Conservation (phyloP, 1,140 invertebrate genomes). For the Nasonia longicornis region DNA sequence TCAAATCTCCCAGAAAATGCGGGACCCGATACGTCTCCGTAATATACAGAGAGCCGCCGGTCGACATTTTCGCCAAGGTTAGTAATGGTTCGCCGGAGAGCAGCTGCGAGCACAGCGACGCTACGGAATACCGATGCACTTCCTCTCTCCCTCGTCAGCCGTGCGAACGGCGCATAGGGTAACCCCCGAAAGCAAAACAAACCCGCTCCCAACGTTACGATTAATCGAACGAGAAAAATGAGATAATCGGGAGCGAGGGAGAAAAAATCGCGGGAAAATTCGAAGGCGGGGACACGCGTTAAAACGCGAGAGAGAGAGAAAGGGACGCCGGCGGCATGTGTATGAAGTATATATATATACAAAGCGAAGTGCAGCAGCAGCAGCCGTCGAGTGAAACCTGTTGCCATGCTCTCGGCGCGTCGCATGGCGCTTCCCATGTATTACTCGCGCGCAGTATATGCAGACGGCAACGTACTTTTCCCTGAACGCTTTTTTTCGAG, state of each 20-base stretch:
- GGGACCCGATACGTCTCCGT: neutral
- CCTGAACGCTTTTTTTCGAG: neutral
- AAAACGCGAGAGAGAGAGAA: neutral
- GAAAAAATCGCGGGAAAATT: neutral
- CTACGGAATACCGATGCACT: conserved; percentile 56
- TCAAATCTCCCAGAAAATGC: neutral
- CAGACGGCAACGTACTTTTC: neutral
- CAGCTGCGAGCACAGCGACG: conserved; percentile 51
- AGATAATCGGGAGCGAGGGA: neutral
- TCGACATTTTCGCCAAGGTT: conserved; percentile 57
- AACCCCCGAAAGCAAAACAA: conserved; percentile 6
- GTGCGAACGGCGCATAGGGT: neutral
- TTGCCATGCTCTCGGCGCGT: conserved; percentile 24
- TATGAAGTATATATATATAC: neutral
- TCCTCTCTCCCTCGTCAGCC: conserved; percentile 28
- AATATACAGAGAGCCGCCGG: conserved; percentile 11
- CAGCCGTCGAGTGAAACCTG: conserved; percentile 13
- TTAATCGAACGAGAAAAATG: neutral
- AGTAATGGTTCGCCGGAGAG: conserved; percentile 38
- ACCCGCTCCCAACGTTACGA: neutral
- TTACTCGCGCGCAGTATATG: neutral
- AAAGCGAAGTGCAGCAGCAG: neutral
- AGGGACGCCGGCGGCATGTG: conserved; percentile 27
- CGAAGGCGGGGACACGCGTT: neutral
- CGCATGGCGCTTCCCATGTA: conserved; percentile 5